Evolutionary conservation across 2,797 vertebrate species (phyloP).

Genomic region (Smutsia temminckii): DNA sequence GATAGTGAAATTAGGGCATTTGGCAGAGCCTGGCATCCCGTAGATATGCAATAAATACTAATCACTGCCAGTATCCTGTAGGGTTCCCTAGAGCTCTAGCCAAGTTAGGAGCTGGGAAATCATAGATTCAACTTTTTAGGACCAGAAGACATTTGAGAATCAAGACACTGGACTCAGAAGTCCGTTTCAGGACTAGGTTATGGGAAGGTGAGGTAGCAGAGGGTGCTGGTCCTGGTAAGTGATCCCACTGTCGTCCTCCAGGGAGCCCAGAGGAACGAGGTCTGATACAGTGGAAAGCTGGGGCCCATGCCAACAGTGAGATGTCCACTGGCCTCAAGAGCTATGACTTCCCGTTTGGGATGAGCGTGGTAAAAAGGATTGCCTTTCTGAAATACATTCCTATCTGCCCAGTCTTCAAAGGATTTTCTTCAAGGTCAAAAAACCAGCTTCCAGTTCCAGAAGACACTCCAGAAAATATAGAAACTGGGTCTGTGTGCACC

Average conservation of each 20-base stretch:
- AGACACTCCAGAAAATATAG: not conserved
- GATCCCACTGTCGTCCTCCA: constrained; percentile 70
- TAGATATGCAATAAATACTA: not conserved
- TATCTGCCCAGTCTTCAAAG: constrained; percentile 92
- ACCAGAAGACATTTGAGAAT: not conserved
- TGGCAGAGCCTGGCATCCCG: not conserved
- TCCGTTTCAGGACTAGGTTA: not conserved
- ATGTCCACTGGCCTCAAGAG: constrained; percentile 82
- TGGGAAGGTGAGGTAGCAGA: not conserved
- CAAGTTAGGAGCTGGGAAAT: constrained; percentile 5
- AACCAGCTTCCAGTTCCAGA: not conserved
- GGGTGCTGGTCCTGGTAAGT: not conserved
- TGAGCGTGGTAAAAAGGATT: constrained; percentile 85
- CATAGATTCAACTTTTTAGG: not conserved
- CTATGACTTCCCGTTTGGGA: constrained; percentile 94
- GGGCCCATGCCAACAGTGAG: constrained; percentile 82
- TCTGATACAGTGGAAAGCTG: constrained; percentile 91
- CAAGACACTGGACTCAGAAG: not conserved
- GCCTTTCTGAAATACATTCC: constrained; percentile 89
- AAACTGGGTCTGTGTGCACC: constrained; percentile 73
- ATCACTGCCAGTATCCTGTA: not conserved
- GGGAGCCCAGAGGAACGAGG: constrained; percentile 93
- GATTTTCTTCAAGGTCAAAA: constrained; percentile 80
- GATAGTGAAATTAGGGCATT: constrained; percentile 19
- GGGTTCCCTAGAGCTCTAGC: not conserved